Evolutionary conservation across 2,113 vertebrate genomes (phyloP).

Genomic region (Macroglossus sobrinus): DNA sequence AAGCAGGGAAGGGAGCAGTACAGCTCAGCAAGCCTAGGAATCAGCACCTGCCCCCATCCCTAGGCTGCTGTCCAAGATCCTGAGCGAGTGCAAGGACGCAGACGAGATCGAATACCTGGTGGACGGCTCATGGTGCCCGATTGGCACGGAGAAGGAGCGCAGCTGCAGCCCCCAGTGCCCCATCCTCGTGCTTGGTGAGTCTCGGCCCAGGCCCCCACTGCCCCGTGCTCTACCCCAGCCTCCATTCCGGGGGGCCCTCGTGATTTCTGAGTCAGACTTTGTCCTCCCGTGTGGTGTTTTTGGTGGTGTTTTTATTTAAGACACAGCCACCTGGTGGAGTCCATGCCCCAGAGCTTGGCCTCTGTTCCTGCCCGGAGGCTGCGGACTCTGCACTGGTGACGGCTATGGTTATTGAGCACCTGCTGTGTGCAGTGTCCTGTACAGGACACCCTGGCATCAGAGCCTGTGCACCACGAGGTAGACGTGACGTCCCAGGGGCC

Average conservation of each 20-base stretch:
- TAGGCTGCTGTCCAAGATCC: slow-evolving; percentile 95
- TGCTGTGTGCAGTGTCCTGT: not conserved
- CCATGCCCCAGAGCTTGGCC: not conserved
- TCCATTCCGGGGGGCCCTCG: not conserved
- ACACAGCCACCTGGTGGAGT: not conserved
- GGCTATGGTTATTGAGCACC: not conserved
- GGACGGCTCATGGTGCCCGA: slow-evolving; percentile 96
- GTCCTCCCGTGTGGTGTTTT: not conserved
- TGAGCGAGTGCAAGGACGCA: slow-evolving; percentile 94
- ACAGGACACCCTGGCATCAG: not conserved
- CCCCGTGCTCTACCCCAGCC: not conserved
- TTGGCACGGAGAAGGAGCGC: slow-evolving; percentile 93
- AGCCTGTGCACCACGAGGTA: rapidly evolving
- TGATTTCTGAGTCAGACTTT: not conserved
- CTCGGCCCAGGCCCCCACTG: no score
- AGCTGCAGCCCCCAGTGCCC: slow-evolving; percentile 95
- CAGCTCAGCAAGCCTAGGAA: rapidly evolving
- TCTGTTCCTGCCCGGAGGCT: not conserved
- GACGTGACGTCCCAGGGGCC: rapidly evolving
- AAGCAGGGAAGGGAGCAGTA: rapidly evolving
- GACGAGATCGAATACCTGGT: slow-evolving; percentile 97
- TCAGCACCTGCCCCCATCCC: not conserved
- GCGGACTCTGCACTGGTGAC: not conserved
- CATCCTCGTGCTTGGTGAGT: slow-evolving; percentile 92
- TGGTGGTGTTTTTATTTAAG: not conserved